Base-by-base conservation (phyloP, 2,797 vertebrate species). In the Premnoplex brunnescens region DNA sequence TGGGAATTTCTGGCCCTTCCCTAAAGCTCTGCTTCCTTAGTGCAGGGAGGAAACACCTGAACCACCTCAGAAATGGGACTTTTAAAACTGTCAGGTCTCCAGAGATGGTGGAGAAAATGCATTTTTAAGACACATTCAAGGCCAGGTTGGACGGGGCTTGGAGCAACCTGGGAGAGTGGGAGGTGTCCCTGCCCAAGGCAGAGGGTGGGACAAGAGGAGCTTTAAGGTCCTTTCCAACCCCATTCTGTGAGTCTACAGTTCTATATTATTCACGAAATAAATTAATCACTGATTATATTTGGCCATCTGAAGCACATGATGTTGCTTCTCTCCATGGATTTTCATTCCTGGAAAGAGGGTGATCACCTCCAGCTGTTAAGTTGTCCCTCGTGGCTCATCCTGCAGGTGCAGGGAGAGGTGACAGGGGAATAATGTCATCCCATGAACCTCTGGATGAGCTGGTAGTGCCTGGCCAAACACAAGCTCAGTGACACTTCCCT, bases 401-500 rank as follows among this genome's bases (percentile, higher is more conserved):
- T 11, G 2, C 14, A 56, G 41, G 19, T 32, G 10, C 7, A 0
- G 1, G 30, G 56, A 32, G 32, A 14, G 55, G 22, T 34, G 9
- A 15, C 17, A 2, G 48, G 51, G 49, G 15, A 74, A 56, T 19
- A 81, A 55, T 17, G n/a, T 13, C 15, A 3, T 1, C 5, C 37
- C 7, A 12, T 2, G 60, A 36, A 44, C 18, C 36, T 22, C 3
- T 11, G 30, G 24, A 7, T 5, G 60, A 67, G 43, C 46, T 54
- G 62, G 18, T 28, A 28, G 7, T 6, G 6, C 64, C 69, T 48
- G 30, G 27, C 27, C 64, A 27, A n/a, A n/a, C 37, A 58, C 56
- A 11, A 34, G 13, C 28, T 56, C 56, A 26, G 20, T 0, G 5
- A 6, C 2, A 1, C 37, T 32, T 11, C 8, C 32, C 46, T 37